A percentile compares a stretch with the other conserved stretches of the same genome.
phyloP scores from a whole-genome alignment of 2,113 vertebrate species.

The Anhinga anhinga region DNA sequence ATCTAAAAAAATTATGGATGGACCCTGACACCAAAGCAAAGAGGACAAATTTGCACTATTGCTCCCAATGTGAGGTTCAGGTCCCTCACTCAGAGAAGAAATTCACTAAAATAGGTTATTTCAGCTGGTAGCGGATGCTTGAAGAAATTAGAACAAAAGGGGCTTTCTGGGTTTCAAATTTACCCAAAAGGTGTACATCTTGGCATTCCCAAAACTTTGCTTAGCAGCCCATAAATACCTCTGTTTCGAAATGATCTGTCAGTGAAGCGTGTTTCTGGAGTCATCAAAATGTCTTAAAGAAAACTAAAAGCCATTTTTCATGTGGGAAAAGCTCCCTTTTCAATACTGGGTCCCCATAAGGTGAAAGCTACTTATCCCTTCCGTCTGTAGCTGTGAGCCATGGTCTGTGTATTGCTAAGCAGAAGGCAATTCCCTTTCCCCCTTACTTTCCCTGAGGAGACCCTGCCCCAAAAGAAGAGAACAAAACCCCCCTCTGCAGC shows the following conservation, averaged over 20 bases:
- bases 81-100: not conserved
- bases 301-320: not conserved
- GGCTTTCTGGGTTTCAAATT: not conserved
- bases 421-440: not conserved
- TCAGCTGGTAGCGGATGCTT: not conserved
- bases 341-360: rapidly evolving
- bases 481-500: not conserved
- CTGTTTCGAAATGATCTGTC: not conserved
- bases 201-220: not conserved
- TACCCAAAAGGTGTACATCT: not conserved
- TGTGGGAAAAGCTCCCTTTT: not conserved
- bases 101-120: not conserved
- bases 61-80: not conserved
- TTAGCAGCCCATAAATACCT: not conserved
- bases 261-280: not conserved
- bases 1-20: not conserved
- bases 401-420: not conserved
- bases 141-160: not conserved
- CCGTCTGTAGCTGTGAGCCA: not conserved
- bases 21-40: not conserved
- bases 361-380: not conserved
- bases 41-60: not conserved
- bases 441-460: not conserved
- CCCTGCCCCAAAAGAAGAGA: not conserved
- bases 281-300: not conserved